phyloP scores from a whole-genome alignment of 2,113 vertebrate genomes.

The Setophaga petechia region DNA sequence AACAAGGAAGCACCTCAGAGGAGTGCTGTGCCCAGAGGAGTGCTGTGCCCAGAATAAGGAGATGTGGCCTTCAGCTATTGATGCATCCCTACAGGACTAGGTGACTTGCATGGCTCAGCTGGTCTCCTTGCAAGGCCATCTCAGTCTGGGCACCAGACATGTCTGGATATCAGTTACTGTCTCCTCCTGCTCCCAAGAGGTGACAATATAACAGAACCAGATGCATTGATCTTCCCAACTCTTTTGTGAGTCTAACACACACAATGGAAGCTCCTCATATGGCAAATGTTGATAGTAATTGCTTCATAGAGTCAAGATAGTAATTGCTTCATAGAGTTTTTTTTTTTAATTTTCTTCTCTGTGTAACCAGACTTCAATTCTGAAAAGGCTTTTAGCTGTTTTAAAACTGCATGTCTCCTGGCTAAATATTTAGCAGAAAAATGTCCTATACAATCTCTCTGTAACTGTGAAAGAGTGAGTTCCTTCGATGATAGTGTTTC shows the following conservation, averaged over 20 bases:
- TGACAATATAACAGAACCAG: neutral
- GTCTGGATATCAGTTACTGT: neutral
- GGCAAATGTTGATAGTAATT: neutral
- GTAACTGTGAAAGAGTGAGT: neutral
- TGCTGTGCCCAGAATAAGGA: neutral
- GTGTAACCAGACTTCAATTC: neutral
- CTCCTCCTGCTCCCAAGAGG: neutral
- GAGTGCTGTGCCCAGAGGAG: neutral
- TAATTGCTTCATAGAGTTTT: neutral
- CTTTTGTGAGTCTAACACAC: neutral
- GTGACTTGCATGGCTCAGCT: neutral
- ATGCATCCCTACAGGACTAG: neutral
- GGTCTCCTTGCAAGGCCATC: neutral
- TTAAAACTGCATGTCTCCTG: neutral
- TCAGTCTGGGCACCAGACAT: neutral
- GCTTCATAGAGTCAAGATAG: neutral
- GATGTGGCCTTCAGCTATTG: neutral
- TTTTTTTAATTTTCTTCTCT: neutral
- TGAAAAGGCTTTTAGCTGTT: neutral
- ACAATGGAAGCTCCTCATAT: neutral
- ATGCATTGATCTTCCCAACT: neutral
- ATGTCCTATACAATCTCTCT: neutral
- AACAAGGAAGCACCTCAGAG: neutral
- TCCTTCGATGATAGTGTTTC: neutral
- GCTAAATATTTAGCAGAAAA: neutral